phyloP scores from a whole-genome alignment of 35 echinoderm and acorn worm genomes.

The Lytechinus pictus region DNA sequence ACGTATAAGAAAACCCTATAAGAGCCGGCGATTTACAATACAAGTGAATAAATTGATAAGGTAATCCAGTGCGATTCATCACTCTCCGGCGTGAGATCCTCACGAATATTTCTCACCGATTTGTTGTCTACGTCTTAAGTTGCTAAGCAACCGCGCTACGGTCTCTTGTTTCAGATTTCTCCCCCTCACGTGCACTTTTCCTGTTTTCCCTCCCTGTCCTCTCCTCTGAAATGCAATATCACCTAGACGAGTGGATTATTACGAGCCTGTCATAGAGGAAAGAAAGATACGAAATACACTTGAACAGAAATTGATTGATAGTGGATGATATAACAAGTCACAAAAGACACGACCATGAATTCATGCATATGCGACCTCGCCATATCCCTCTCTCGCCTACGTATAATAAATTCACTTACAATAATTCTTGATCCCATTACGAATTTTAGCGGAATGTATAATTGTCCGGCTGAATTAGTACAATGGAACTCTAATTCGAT shows the following conservation, averaged over 20 bases:
- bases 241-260: constrained; percentile 11
- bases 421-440: not conserved
- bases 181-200: not conserved
- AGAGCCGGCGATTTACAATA: not conserved
- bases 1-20: not conserved
- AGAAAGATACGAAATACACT: not conserved
- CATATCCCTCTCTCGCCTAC: not conserved
- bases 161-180: not conserved
- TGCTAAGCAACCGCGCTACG: not conserved
- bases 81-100: not conserved
- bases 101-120: not conserved
- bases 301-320: constrained; percentile 7
- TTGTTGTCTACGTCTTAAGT: constrained; percentile 18
- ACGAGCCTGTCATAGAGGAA: not conserved
- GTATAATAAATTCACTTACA: not conserved
- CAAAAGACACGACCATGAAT: not conserved
- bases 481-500: not conserved
- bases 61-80: not conserved
- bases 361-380: not conserved
- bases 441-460: not conserved
- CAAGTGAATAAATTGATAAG: not conserved
- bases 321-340: not conserved
- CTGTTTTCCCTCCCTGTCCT: not conserved
- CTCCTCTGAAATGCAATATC: constrained; percentile 2
- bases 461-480: not conserved